Evolutionary conservation across 2,888 invertebrate genomes (phyloP).

Genomic region (Meganola albula): DNA sequence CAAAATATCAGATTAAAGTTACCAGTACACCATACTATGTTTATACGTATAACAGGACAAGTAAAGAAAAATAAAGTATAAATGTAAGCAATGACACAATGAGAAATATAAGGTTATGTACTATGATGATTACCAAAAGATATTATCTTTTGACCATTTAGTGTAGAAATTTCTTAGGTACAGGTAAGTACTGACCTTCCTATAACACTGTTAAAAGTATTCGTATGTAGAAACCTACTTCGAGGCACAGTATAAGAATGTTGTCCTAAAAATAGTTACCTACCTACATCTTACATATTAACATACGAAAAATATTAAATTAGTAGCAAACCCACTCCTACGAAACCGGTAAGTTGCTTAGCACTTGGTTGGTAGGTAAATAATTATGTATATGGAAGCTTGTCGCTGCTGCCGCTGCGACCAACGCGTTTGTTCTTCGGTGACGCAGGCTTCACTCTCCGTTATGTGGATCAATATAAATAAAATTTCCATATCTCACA

Average conservation of each 20-base stretch:
- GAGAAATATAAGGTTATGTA: too few relatives aligned
- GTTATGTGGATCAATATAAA: constrained; percentile 35
- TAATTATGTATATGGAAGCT: constrained; percentile 76
- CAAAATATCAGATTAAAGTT: too few relatives aligned
- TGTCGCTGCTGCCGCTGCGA: constrained; percentile 32
- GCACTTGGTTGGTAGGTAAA: constrained; percentile 62
- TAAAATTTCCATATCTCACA: constrained; percentile 16
- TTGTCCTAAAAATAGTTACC: constrained; percentile 46
- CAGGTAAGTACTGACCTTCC: too few relatives aligned
- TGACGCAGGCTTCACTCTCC: constrained; percentile 21
- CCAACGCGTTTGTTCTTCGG: constrained; percentile 7
- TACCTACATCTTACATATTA: constrained; percentile 55
- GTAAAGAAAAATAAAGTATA: too few relatives aligned
- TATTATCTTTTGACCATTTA: too few relatives aligned
- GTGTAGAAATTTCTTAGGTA: too few relatives aligned
- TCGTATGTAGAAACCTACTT: constrained; percentile 8
- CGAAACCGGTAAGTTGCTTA: constrained; percentile 67
- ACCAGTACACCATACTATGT: too few relatives aligned
- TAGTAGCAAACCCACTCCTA: constrained; percentile 65
- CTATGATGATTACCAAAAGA: too few relatives aligned
- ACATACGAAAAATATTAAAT: constrained; percentile 59
- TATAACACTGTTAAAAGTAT: too few relatives aligned
- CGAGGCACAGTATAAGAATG: constrained; percentile 33
- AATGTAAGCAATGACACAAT: too few relatives aligned
- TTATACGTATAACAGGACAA: too few relatives aligned